A percentile compares a stretch with the other conserved stretches of the same genome.
Conservation (phyloP, 2,797 vertebrate species). For the Coendou prehensilis region DNA sequence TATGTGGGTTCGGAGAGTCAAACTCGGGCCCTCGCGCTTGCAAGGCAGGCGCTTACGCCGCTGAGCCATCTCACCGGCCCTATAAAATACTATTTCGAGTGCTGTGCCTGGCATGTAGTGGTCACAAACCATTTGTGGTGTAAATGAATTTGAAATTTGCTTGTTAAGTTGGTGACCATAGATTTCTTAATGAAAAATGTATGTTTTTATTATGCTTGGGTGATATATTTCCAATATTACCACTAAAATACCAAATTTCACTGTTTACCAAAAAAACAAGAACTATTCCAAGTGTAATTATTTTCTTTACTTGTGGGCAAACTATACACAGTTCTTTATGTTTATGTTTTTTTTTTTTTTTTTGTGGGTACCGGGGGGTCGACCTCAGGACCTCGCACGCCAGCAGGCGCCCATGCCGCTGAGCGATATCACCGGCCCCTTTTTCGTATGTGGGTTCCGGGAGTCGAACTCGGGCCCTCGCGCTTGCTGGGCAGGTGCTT, state of each 20-base stretch:
- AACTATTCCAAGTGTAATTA: background rate
- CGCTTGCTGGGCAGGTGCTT: too few species aligned
- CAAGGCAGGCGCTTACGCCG: too few species aligned
- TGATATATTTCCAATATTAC: background rate
- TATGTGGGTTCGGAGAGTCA: too few species aligned
- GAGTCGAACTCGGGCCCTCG: too few species aligned
- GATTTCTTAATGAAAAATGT: background rate
- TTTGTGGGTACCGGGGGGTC: too few species aligned
- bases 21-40: too few species aligned
- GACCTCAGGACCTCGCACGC: too few species aligned
- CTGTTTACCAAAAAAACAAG: background rate
- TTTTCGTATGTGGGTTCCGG: too few species aligned
- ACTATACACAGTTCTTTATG: background rate
- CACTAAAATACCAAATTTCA: background rate
- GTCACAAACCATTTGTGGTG: background rate
- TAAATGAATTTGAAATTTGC: background rate
- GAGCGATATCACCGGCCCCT: too few species aligned
- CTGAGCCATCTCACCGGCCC: too few species aligned
- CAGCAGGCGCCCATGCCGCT: too few species aligned
- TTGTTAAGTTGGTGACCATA: background rate
- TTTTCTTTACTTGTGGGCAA: background rate
- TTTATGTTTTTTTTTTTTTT: too few species aligned
- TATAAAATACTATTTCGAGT: background rate
- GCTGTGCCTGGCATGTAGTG: background rate
- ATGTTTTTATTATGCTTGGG: background rate